Base-by-base conservation (phyloP, 2,113 vertebrate genomes). In the Emberiza fucata region DNA sequence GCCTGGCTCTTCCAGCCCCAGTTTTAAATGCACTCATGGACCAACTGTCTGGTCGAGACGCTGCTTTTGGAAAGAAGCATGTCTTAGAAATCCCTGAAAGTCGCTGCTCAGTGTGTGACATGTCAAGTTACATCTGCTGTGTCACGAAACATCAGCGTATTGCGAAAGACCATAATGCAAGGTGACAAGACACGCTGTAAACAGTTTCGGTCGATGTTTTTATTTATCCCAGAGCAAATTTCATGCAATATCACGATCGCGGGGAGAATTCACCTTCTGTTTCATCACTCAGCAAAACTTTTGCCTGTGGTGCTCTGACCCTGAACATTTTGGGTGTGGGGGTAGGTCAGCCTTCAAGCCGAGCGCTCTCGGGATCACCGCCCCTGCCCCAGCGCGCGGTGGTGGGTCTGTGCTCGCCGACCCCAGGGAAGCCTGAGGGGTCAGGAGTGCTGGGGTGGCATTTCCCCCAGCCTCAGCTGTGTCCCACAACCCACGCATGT, bases 81-180 rank as follows among this genome's bases (percentile, higher is more conserved):
- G 78, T 86, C 69, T 50, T 11, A 72, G 75, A 83, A 64, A 81
- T 86, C 89, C 86, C 85, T 94, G 87, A 63, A 92, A 95, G 87
- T 91, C 2, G 1, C 87, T 92, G 81, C 92, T 96, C 87, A 13
- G 73, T 68, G 78, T 94, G 47, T 92, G 92, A 84, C 93, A 95
- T 28, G 92, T 94, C 94, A 87, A n/a, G 68, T 95, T 95, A 76
- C 79, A 95, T 92, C 95, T 95, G 94, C 91, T 90, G 76, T 96
- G 94, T 87, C 94, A 96, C 11, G 27, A 92, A 90, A 48, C 69
- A 93, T 87, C 71, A 57, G 54, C 1, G 11, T 79, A 65, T 82
- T 94, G 60, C 16, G 1, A 40, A 76, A 81, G 69, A 65, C 54
- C 14, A 0, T 86, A 94, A 90, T 87, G 90, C 69, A 81, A 95